Percentiles rank a stretch among this genome's conserved stretches.
Conservation (phyloP, 2,113 vertebrate species). For the Amblyopsis rosae region DNA sequence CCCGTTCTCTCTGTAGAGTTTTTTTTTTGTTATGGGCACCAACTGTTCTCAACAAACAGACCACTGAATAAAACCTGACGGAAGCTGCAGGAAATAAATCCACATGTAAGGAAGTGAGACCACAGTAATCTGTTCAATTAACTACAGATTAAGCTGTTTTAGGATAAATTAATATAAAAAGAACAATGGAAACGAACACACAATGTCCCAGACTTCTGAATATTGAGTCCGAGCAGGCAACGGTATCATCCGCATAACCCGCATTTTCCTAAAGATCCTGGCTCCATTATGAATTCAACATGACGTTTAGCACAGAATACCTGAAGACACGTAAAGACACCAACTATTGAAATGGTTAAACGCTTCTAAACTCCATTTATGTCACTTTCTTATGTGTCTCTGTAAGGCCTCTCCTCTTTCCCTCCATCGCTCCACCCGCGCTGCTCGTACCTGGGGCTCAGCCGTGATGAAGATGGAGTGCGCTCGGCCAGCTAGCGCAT, state of each 20-base stretch:
- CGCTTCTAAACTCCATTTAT: neutral
- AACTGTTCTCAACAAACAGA: constrained; percentile 64
- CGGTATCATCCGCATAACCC: neutral
- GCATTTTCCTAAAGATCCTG: no score
- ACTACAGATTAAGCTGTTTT: neutral
- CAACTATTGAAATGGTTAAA: neutral
- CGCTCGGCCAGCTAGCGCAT: constrained; percentile 56
- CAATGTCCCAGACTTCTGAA: neutral
- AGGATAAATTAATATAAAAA: neutral
- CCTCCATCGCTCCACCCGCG: neutral
- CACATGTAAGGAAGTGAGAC: constrained; percentile 10
- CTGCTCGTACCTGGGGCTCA: constrained; percentile 53
- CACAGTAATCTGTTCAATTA: neutral
- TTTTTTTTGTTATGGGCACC: constrained; percentile 60
- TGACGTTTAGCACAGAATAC: no score
- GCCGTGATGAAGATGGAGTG: constrained; percentile 74
- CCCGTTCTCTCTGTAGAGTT: constrained; percentile 57
- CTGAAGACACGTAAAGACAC: no score
- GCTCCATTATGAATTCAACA: no score
- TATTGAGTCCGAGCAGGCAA: neutral
- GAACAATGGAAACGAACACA: neutral
- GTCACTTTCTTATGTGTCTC: constrained; percentile 10
- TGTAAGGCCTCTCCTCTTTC: constrained; percentile 21
- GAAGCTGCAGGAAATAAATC: constrained; percentile 41
- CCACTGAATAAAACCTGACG: constrained; percentile 51